Conservation (phyloP, 2,888 invertebrate species). For the Megamerina dolium region DNA sequence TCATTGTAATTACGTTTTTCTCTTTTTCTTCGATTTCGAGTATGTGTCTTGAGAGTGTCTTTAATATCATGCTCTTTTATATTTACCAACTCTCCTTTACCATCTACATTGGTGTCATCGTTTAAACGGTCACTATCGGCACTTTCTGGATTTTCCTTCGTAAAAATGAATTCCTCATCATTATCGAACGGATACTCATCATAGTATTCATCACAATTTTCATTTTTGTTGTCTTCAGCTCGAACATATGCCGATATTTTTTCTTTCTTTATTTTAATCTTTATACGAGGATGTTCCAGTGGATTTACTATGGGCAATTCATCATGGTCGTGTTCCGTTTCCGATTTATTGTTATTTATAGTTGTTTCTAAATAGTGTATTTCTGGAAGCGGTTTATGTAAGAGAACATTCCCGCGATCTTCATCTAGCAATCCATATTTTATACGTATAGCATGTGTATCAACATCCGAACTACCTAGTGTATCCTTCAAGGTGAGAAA, state of each 20-base stretch:
- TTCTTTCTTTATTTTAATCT: conserved; percentile 21
- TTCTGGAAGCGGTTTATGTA: conserved; percentile 20
- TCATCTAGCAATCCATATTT: conserved; percentile 32
- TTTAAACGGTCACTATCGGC: too few species aligned
- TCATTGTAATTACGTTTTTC: too few species aligned
- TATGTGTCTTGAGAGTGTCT: too few species aligned
- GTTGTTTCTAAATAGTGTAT: conserved; percentile 29
- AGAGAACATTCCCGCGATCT: conserved; percentile 24
- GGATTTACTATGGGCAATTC: not conserved
- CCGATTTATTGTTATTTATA: conserved; percentile 17
- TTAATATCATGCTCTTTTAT: not conserved
- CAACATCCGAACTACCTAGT: conserved; percentile 20
- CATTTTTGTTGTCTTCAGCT: conserved; percentile 1
- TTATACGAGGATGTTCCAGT: conserved; percentile 7
- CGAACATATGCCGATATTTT: conserved; percentile 4
- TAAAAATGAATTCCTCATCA: not conserved
- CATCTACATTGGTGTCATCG: not conserved
- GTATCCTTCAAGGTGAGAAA: conserved; percentile 29
- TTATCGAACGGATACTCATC: conserved; percentile 17
- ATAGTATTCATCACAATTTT: conserved; percentile 14
- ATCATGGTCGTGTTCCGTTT: not conserved
- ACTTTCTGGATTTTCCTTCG: not conserved
- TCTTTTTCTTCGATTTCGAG: too few species aligned
- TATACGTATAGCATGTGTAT: conserved; percentile 22
- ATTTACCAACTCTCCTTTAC: too few species aligned